Conservation (phyloP, 2,113 vertebrate genomes). For the Hystrix brachyura region DNA sequence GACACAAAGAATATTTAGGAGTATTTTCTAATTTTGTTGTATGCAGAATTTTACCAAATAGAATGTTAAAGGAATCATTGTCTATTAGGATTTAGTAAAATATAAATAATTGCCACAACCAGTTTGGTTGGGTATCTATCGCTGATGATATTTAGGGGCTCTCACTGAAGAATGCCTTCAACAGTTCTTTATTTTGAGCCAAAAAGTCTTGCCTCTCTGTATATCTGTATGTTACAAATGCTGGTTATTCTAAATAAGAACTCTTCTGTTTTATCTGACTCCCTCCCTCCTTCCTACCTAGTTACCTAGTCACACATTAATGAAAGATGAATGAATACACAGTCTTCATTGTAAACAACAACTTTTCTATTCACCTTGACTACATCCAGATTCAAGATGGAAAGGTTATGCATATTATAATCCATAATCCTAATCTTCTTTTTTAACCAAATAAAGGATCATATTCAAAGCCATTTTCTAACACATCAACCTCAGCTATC, state of each 20-base stretch:
- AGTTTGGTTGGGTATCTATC: background rate
- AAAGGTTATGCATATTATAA: background rate
- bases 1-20: background rate
- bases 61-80: conserved; percentile 20
- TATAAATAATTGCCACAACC: background rate
- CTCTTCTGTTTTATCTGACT: background rate
- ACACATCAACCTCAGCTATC: background rate
- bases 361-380: background rate
- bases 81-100: background rate
- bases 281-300: background rate
- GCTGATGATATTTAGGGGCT: background rate
- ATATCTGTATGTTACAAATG: background rate
- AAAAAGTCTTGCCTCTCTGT: background rate
- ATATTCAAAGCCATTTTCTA: conserved; percentile 1
- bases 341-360: background rate
- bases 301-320: background rate
- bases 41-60: conserved; percentile 26
- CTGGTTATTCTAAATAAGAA: conserved; percentile 6
- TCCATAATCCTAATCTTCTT: conserved; percentile 8
- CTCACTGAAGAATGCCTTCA: background rate
- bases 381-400: background rate
- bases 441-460: background rate
- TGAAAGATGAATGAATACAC: background rate
- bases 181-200: background rate
- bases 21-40: conserved; percentile 38